Base-by-base conservation (phyloP, 2,888 invertebrate species). In the Agonum fuliginosum region DNA sequence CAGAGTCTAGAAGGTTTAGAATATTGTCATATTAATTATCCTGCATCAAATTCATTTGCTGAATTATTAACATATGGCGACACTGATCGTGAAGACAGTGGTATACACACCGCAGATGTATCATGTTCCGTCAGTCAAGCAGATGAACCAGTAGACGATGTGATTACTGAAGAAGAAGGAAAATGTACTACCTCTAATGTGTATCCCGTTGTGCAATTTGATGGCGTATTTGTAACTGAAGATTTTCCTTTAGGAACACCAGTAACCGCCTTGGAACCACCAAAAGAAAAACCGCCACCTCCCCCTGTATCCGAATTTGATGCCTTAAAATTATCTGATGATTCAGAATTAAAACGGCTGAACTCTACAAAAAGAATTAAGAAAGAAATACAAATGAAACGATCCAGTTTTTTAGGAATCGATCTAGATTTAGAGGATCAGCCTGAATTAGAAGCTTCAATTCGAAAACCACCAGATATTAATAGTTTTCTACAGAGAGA, bases 331-430 rank as follows among this genome's bases (percentile, higher is more conserved):
- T 30, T 62, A 12, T 88, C 74, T 20, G 73, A 79, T 78, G 79
- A 83, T 46, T 80, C 80, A 54, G 82, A 81, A 81, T 89, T 94
- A 80, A 92, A 93, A 82, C 91, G 94, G 81, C 90, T 94, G 75
- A 95, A 94, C 83, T 95, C 95, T 10, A 94, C 95, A 0, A 94
- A 95, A 80, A 90, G 95, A 81, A 95, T 96, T 82, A 95, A 95
- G 83, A 95, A 95, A 83, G 96, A 96, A 84, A 89, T 96, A 70
- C 90, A 95, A 6, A 93, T 93, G 83, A 94, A 96, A 83, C 91
- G 96, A 58, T 93, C 94, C 34, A 95, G 95, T 84, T 96, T 96
- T 85, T 89, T 96, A 46, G 96, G 96, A 58, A 92, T 96, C 83
- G 95, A 95, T 82, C 89, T 88, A 12, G 91, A 92, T 81, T 22